phyloP scores from a whole-genome alignment of 2,888 invertebrate species.

The Dolomedes plantarius region DNA sequence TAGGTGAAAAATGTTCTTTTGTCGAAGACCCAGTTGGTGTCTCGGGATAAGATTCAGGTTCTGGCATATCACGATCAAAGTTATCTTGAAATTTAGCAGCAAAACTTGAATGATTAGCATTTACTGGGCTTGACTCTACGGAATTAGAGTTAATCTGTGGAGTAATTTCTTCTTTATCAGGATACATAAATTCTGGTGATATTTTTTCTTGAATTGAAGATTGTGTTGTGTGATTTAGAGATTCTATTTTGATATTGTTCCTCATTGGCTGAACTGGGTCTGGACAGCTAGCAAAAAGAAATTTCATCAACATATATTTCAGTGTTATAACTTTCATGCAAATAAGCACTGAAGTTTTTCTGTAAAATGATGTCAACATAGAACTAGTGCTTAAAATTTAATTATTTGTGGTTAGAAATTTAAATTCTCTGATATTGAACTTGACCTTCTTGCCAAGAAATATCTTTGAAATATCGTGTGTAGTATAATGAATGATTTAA shows the following conservation, averaged over 20 bases:
- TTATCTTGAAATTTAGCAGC: slow-evolving; percentile 49
- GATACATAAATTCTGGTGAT: slow-evolving; percentile 45
- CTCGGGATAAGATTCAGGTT: slow-evolving; percentile 34
- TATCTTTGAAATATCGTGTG: too few relatives aligned
- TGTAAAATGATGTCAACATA: too few relatives aligned
- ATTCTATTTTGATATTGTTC: slow-evolving; percentile 32
- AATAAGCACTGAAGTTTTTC: too few relatives aligned
- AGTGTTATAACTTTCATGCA: too few relatives aligned
- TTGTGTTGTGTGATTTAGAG: slow-evolving; percentile 36
- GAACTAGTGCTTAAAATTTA: too few relatives aligned
- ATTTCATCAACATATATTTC: too few relatives aligned
- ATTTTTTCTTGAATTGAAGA: slow-evolving; percentile 38
- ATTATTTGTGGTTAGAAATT: too few relatives aligned
- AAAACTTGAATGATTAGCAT: slow-evolving; percentile 32
- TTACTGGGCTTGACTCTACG: slow-evolving; percentile 44
- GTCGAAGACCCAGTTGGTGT: slow-evolving; percentile 49
- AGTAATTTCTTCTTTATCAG: slow-evolving; percentile 34
- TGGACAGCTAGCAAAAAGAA: slow-evolving; percentile 23
- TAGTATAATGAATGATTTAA: too few relatives aligned
- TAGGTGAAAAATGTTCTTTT: slow-evolving; percentile 63
- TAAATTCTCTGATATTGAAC: too few relatives aligned
- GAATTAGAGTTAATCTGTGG: slow-evolving; percentile 29
- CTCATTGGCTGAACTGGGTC: slow-evolving; percentile 24
- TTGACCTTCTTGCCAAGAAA: too few relatives aligned
- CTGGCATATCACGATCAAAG: slow-evolving; percentile 36